A percentile compares a stretch with the other conserved stretches of the same genome.
These are phyloP conservation scores for Nothobranchius furzeri DNA, from an alignment of 2,113 vertebrate genomes.

Conservation along the genomic window DNA sequence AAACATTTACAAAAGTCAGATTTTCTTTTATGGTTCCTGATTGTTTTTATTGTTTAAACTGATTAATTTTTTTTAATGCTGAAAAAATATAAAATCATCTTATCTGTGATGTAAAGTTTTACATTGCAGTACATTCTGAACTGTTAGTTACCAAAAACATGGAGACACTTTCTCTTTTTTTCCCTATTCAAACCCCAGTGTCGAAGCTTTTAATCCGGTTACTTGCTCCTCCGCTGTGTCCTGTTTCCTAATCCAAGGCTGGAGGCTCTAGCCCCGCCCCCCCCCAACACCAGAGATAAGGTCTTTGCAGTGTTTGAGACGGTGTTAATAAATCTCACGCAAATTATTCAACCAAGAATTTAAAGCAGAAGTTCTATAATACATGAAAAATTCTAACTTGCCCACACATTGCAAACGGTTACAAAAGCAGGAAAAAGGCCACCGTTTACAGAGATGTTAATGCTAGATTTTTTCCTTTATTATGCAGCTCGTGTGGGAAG, in stretches of 20 bases:
- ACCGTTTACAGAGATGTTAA: slow-evolving; percentile 55
- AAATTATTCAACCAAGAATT: slow-evolving; percentile 5
- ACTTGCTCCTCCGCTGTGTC: slow-evolving; percentile 39
- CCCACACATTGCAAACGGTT: slow-evolving; percentile 41
- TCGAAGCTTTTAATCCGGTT: slow-evolving; percentile 69
- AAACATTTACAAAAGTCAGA: too few relatives aligned
- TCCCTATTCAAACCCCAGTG: slow-evolving; percentile 39
- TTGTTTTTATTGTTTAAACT: not conserved
- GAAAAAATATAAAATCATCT: not conserved
- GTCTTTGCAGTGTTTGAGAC: slow-evolving; percentile 7
- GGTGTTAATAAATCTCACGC: slow-evolving; percentile 9
- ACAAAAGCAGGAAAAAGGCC: slow-evolving; percentile 44
- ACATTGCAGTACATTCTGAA: too few relatives aligned
- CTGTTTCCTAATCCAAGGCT: slow-evolving; percentile 49
- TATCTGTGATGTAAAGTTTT: not conserved
- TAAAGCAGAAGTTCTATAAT: slow-evolving; percentile 10
- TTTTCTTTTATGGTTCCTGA: not conserved
- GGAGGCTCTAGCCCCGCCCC: slow-evolving; percentile 30
- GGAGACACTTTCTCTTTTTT: slow-evolving; percentile 23
- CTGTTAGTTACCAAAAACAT: not conserved
- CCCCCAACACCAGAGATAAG: slow-evolving; percentile 22
- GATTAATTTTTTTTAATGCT: too few relatives aligned
- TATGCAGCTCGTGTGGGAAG: slow-evolving; percentile 69
- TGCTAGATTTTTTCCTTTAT: slow-evolving; percentile 60
- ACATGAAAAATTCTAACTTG: slow-evolving; percentile 13